Evolutionary conservation across 2,113 vertebrate species (phyloP).

Genomic region (Tachysurus vachellii): DNA sequence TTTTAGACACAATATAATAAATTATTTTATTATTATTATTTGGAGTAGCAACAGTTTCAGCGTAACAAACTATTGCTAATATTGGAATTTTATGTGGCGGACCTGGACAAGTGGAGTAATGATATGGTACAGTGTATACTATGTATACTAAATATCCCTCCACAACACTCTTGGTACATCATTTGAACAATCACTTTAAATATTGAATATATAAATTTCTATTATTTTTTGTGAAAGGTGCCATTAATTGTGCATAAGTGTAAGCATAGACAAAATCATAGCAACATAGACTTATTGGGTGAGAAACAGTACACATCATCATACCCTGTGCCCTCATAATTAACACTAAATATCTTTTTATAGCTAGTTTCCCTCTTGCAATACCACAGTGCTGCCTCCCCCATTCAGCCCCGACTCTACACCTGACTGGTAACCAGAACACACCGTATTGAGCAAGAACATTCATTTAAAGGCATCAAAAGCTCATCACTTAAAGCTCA

Average conservation of each 20-base stretch:
- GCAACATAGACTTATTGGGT: slow-evolving; percentile 2
- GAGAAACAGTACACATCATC: slow-evolving; percentile 1
- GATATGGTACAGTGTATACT: too few species aligned
- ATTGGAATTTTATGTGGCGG: background rate
- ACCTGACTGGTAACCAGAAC: background rate
- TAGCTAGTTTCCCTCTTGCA: background rate
- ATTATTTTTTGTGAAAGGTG: background rate
- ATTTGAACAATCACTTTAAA: background rate
- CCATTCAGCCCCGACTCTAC: background rate
- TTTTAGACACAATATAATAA: background rate
- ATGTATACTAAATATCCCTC: background rate
- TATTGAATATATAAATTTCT: background rate
- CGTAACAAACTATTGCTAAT: background rate
- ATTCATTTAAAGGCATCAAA: background rate
- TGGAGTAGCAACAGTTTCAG: background rate
- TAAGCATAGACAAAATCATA: background rate
- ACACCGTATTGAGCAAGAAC: background rate
- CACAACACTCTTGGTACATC: background rate
- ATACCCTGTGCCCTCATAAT: background rate
- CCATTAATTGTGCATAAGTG: background rate
- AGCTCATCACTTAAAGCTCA: background rate
- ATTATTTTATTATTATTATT: too few species aligned
- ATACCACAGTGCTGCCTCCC: background rate
- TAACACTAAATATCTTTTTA: background rate
- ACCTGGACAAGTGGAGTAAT: background rate